phyloP scores from a whole-genome alignment of 2,888 invertebrate genomes.

The Pachliopta kotzebuea region DNA sequence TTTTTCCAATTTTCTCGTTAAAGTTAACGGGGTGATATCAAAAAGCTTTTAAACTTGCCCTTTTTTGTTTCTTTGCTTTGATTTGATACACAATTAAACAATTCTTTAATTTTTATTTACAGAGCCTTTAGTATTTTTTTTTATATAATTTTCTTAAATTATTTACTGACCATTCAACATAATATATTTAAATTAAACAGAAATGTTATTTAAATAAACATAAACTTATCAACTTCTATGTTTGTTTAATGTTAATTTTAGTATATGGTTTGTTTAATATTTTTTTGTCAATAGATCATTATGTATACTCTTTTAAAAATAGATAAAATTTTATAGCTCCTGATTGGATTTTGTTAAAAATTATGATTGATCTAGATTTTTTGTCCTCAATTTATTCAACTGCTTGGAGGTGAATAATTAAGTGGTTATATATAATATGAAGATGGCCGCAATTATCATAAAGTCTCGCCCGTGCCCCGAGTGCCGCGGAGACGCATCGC shows the following conservation, averaged over 20 bases:
- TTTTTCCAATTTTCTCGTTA: slow-evolving; percentile 54
- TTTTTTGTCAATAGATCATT: too few relatives aligned
- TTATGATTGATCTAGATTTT: not conserved
- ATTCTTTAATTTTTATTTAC: not conserved
- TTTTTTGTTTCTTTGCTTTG: not conserved
- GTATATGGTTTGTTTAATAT: not conserved
- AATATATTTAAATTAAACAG: not conserved
- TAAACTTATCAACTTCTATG: too few relatives aligned
- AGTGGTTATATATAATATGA: slow-evolving; percentile 27
- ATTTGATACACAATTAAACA: not conserved
- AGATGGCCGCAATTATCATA: slow-evolving; percentile 44
- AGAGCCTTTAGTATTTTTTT: too few relatives aligned
- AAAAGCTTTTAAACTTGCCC: slow-evolving; percentile 46
- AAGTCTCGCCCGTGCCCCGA: slow-evolving; percentile 42
- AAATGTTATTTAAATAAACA: too few relatives aligned
- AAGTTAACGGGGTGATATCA: slow-evolving; percentile 62
- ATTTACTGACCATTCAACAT: not conserved
- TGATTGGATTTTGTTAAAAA: too few relatives aligned
- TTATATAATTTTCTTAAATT: too few relatives aligned
- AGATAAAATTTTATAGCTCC: too few relatives aligned
- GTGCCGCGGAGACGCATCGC: slow-evolving; percentile 48
- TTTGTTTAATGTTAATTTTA: not conserved
- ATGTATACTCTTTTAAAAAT: too few relatives aligned
- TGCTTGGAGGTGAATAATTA: not conserved
- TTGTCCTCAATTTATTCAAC: too few relatives aligned